Conservation (phyloP, 1,140 invertebrate genomes). For the Drosophila nasuta region DNA sequence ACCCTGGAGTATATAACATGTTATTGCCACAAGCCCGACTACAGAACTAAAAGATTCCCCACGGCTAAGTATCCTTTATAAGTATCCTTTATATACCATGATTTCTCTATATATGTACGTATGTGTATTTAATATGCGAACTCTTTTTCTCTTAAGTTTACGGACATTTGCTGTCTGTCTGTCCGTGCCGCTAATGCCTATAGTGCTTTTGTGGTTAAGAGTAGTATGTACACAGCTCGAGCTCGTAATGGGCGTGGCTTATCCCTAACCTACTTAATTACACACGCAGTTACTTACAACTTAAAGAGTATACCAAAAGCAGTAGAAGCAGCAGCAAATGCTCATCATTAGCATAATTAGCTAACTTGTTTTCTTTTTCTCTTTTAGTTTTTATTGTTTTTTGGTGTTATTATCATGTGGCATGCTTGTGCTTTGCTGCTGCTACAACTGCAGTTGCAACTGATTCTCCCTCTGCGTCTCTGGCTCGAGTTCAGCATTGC, state of each 20-base stretch:
- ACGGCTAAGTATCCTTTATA: conserved; percentile 11
- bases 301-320: conserved; percentile 51
- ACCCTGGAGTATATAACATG: conserved; percentile 5
- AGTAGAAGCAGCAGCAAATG: conserved; percentile 14
- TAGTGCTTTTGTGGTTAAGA: conserved; percentile 50
- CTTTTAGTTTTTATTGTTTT: neutral
- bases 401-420: conserved; percentile 53
- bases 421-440: neutral
- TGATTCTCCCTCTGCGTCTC: conserved; percentile 18
- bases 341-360: conserved; percentile 74
- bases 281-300: conserved; percentile 75
- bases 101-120: conserved; percentile 20
- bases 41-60: neutral
- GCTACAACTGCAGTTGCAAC: conserved; percentile 5
- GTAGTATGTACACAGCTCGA: conserved; percentile 70
- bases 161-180: conserved; percentile 10
- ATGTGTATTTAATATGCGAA: conserved; percentile 30
- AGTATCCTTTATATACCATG: neutral
- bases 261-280: conserved; percentile 71
- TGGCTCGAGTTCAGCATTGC: conserved; percentile 47
- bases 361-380: conserved; percentile 12
- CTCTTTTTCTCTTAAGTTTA: conserved; percentile 28
- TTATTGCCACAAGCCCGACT: conserved; percentile 20
- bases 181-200: conserved; percentile 45
- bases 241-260: conserved; percentile 39